phyloP scores from a whole-genome alignment of 1,140 invertebrate species.

The Panonychus citri region DNA sequence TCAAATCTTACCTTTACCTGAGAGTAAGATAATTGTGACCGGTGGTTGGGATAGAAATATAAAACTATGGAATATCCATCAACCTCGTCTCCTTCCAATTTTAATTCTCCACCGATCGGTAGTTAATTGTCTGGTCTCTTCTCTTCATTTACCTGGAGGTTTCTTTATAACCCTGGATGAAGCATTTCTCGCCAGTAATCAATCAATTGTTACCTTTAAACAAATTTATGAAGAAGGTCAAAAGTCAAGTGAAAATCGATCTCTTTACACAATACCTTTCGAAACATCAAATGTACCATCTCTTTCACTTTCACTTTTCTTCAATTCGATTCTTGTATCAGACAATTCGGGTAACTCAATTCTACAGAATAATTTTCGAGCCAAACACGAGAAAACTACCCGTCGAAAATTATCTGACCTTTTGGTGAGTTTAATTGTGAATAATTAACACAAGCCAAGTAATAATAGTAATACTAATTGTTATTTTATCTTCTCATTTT shows the following conservation, averaged over 20 bases:
- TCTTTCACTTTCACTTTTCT: background rate
- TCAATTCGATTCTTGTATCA: background rate
- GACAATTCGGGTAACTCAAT: background rate
- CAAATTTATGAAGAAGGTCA: background rate
- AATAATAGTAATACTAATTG: no score
- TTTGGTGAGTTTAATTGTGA: background rate
- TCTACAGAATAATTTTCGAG: background rate
- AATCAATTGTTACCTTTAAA: background rate
- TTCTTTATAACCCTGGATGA: background rate
- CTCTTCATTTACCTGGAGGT: background rate
- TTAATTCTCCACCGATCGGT: background rate
- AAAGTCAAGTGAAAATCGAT: background rate
- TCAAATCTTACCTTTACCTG: background rate
- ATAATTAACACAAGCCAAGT: no score
- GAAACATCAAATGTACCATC: background rate
- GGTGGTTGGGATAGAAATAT: background rate
- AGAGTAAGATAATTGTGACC: background rate
- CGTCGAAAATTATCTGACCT: background rate
- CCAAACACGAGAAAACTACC: background rate
- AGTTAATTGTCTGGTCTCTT: background rate
- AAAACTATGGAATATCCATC: background rate
- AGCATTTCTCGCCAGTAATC: background rate
- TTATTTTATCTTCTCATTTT: no score
- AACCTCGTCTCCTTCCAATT: background rate
- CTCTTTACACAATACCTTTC: background rate